Percentiles rank a stretch among this genome's conserved stretches.
Conservation (phyloP, 1,140 invertebrate genomes). For the Penaeus indicus region DNA sequence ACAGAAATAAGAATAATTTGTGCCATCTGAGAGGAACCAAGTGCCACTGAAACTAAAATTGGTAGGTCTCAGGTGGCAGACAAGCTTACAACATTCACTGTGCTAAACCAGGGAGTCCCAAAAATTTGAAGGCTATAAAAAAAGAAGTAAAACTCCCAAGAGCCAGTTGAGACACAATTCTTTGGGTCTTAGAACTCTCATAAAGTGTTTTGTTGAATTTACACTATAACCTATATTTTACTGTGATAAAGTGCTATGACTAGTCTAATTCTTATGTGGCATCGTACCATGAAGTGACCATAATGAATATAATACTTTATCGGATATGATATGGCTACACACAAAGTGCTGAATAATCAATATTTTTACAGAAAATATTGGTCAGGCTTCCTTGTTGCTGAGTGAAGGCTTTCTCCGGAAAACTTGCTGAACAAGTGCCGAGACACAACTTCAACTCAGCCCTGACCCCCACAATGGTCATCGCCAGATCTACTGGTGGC, state of each 20-base stretch:
- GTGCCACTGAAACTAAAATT: background rate
- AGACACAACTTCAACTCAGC: slow-evolving; percentile 52
- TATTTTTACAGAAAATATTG: slow-evolving; percentile 21
- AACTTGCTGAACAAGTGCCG: slow-evolving; percentile 62
- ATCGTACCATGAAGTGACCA: slow-evolving; percentile 26
- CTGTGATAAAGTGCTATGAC: slow-evolving; percentile 42
- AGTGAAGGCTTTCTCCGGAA: slow-evolving; percentile 55
- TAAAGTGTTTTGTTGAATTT: background rate
- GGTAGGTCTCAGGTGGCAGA: slow-evolving; percentile 32
- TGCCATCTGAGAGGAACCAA: slow-evolving; percentile 50
- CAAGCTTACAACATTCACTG: background rate
- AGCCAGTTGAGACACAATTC: background rate
- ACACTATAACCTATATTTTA: background rate
- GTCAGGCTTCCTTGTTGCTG: slow-evolving; percentile 5
- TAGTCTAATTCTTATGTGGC: slow-evolving; percentile 48
- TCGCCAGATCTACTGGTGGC: slow-evolving; percentile 47
- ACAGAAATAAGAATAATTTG: slow-evolving; percentile 47
- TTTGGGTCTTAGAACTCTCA: slow-evolving; percentile 35
- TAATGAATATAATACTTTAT: slow-evolving; percentile 12
- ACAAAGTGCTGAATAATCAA: slow-evolving; percentile 15
- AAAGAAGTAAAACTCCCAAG: background rate
- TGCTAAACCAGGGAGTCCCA: slow-evolving; percentile 32
- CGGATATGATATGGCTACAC: slow-evolving; percentile 14
- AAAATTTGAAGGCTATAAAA: background rate
- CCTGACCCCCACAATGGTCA: slow-evolving; percentile 31